Percentiles rank a stretch among this genome's conserved stretches.
phyloP scores from a whole-genome alignment of 2,797 vertebrate species.

The Mallotus villosus region DNA sequence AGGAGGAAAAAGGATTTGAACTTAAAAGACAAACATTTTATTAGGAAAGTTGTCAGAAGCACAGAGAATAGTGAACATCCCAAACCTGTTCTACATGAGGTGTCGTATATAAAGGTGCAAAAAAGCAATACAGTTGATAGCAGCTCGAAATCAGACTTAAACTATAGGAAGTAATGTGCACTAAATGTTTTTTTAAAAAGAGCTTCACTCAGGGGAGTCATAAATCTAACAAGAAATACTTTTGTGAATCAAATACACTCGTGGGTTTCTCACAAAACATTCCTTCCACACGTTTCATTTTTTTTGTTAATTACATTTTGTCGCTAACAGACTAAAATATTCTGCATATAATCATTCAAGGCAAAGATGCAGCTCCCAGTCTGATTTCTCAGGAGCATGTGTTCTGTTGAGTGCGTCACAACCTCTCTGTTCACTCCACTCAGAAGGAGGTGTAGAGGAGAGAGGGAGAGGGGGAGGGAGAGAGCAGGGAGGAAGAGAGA shows the following conservation, averaged over 20 bases:
- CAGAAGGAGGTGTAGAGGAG: neutral
- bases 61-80: slow-evolving; percentile 3
- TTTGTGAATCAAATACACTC: neutral
- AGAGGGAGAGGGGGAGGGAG: no score
- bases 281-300: slow-evolving; percentile 1
- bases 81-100: slow-evolving; percentile 25
- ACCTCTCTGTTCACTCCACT: slow-evolving; percentile 15
- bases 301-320: slow-evolving; percentile 1
- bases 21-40: slow-evolving; percentile 49
- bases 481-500: neutral
- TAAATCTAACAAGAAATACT: neutral
- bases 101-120: neutral
- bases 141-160: slow-evolving; percentile 1
- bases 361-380: neutral
- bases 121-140: no score
- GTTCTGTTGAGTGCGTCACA: neutral
- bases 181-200: slow-evolving; percentile 18
- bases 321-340: neutral
- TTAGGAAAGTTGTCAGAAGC: slow-evolving; percentile 44
- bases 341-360: neutral
- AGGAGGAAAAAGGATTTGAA: neutral
- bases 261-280: neutral
- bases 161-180: slow-evolving; percentile 14
- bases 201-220: neutral
- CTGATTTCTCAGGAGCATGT: neutral